A percentile compares a stretch with the other conserved stretches of the same genome.
These are phyloP conservation scores for Camponotus floridanus DNA, from an alignment of 1,140 invertebrate species.

Conservation along the genomic window DNA sequence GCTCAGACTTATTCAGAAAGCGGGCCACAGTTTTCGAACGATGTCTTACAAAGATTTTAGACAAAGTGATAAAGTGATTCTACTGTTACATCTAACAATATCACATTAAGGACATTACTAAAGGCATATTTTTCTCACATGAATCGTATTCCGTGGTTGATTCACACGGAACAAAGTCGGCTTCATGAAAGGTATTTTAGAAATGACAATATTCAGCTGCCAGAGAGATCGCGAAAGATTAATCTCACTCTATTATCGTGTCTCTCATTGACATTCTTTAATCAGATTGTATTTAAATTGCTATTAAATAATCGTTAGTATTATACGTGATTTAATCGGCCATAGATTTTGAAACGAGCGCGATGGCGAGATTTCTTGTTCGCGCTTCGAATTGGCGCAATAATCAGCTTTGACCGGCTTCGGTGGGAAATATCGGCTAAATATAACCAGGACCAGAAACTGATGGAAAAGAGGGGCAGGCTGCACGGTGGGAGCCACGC, in stretches of 20 bases:
- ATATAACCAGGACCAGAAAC: slow-evolving; percentile 79
- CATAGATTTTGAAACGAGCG: slow-evolving; percentile 22
- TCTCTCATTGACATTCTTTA: background rate
- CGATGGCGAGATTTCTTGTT: slow-evolving; percentile 27
- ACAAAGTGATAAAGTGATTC: slow-evolving; percentile 33
- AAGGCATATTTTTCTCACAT: background rate
- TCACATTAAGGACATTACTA: background rate
- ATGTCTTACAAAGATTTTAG: slow-evolving; percentile 1
- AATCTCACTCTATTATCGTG: background rate
- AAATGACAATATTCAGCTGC: background rate
- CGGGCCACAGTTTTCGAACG: slow-evolving; percentile 37
- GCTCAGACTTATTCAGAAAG: slow-evolving; percentile 1
- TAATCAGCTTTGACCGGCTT: slow-evolving; percentile 79
- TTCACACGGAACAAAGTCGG: background rate
- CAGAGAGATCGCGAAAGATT: background rate
- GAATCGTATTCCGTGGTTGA: background rate
- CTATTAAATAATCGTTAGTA: too few relatives aligned
- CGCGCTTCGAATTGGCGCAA: slow-evolving; percentile 70
- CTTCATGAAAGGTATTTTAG: background rate
- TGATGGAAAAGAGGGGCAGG: slow-evolving; percentile 69
- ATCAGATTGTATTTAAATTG: background rate
- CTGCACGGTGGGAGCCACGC: slow-evolving; percentile 66
- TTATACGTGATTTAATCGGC: slow-evolving; percentile 5
- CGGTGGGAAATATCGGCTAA: slow-evolving; percentile 81
- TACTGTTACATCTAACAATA: slow-evolving; percentile 28